Conservation (phyloP, 2,888 invertebrate species). For the Mimachlamys varia region DNA sequence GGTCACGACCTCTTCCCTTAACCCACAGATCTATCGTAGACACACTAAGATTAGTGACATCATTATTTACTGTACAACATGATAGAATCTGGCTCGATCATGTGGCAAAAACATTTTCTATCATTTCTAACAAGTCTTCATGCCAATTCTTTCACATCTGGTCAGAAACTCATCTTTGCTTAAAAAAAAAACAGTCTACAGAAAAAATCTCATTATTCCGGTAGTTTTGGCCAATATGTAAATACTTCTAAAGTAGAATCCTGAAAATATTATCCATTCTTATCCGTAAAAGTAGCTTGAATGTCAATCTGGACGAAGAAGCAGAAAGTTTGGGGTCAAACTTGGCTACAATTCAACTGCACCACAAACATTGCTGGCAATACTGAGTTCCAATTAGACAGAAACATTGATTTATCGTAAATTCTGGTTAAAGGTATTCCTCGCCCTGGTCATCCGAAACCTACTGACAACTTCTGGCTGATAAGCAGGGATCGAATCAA, state of each 20-base stretch:
- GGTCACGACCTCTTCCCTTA: not conserved
- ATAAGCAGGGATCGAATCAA: not conserved
- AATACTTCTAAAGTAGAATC: not conserved
- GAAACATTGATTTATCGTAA: not conserved
- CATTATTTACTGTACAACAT: not conserved
- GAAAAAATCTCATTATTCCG: not conserved
- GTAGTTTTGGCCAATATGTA: not conserved
- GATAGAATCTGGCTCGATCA: not conserved
- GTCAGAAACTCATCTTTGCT: not conserved
- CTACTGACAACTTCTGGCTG: not conserved
- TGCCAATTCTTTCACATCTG: not conserved
- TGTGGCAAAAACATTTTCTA: not conserved
- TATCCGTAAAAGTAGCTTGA: not conserved
- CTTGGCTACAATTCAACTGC: not conserved
- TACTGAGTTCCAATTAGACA: too few relatives aligned
- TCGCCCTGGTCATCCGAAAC: not conserved
- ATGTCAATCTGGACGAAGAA: not conserved
- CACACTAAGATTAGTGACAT: not conserved
- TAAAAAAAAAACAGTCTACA: not conserved
- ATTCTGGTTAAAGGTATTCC: too few relatives aligned
- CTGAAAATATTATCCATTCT: too few relatives aligned
- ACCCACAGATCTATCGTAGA: not conserved
- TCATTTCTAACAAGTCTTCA: not conserved
- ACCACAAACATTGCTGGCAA: not conserved
- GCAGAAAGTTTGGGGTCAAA: not conserved